Conservation (phyloP, 2,797 vertebrate species). For the Sebastes steindachneri region DNA sequence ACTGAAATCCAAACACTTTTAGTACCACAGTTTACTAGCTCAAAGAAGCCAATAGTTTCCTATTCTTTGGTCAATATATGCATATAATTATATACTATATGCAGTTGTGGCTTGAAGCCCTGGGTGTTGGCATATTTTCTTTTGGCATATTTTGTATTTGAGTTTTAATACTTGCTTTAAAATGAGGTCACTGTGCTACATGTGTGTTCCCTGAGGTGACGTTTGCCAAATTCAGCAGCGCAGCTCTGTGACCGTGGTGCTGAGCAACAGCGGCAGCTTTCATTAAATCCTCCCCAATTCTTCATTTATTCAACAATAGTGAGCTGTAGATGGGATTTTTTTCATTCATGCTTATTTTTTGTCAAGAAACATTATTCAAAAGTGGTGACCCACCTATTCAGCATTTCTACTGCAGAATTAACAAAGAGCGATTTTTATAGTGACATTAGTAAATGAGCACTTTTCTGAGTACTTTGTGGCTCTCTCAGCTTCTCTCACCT, state of each 20-base stretch:
- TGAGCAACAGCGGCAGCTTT: slow-evolving; percentile 1
- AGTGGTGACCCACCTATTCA: not conserved
- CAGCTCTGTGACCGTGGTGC: slow-evolving; percentile 9
- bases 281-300: not conserved
- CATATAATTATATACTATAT: not conserved
- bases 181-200: slow-evolving; percentile 41
- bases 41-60: not conserved
- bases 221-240: slow-evolving; percentile 16
- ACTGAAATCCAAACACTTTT: not conserved
- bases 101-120: not conserved
- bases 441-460: not conserved
- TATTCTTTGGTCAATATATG: not conserved
- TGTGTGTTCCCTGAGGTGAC: slow-evolving; percentile 16
- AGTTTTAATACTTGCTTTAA: slow-evolving; percentile 27
- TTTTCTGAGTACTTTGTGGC: not conserved
- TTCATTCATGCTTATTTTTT: not conserved
- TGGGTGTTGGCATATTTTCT: slow-evolving; percentile 12
- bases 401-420: not conserved
- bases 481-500: slow-evolving; percentile 78
- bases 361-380: not conserved
- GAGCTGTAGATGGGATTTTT: not conserved
- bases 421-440: not conserved
- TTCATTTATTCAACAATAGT: slow-evolving; percentile 15
- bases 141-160: slow-evolving; percentile 6
- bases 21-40: not conserved